Evolutionary conservation across 1,140 invertebrate species (phyloP), one percentile per base, ranked within the genome.

Genomic region (Drosophila fuyamai): DNA sequence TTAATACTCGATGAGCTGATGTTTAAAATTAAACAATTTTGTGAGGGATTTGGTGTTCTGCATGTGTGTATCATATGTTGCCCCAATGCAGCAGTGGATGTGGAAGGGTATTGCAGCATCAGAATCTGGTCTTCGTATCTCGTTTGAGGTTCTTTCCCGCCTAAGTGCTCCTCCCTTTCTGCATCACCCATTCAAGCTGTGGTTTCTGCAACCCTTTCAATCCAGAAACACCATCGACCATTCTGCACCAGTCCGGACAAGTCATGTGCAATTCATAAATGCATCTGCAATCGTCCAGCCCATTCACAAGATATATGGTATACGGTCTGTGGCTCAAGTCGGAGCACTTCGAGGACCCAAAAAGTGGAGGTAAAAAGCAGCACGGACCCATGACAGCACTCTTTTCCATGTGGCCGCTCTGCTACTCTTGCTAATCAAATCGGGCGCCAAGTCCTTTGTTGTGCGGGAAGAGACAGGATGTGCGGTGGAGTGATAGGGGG

Each of bases 371-470:
- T 35, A 27, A 13, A 36, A 35, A 32, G 27, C 14, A 16, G 23
- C 23, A 61, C 23, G 36, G 27, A 48, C 32, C 75, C 48, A 80
- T 51, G 56, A 63, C 46, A 53, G 46, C 46, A 66, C 43, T 65
- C 40, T 68, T 66, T 68, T 68, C 65, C 61, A 66, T 68, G 59
- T 67, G 65, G 46, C 8, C 51, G 44, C 53, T 27, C 53, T 54
- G 71, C 60, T 55, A 48, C 75, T 72, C 48, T 63, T 79, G 63
- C 82, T 85, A 81, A 85, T 85, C 81, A 85, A 85, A 85, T 85
- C 73, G 60, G 83, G 43, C 63, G 62, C 72, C 81, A 73, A 84
- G 80, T 75, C 72, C 72, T 67, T 71, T 79, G 80, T 83, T 83
- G 59, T 58, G 40, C 27, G 29, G 44, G 6, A 14, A n/a, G 72